phyloP scores from a whole-genome alignment of 1,140 invertebrate genomes.

The Halotydeus destructor region DNA sequence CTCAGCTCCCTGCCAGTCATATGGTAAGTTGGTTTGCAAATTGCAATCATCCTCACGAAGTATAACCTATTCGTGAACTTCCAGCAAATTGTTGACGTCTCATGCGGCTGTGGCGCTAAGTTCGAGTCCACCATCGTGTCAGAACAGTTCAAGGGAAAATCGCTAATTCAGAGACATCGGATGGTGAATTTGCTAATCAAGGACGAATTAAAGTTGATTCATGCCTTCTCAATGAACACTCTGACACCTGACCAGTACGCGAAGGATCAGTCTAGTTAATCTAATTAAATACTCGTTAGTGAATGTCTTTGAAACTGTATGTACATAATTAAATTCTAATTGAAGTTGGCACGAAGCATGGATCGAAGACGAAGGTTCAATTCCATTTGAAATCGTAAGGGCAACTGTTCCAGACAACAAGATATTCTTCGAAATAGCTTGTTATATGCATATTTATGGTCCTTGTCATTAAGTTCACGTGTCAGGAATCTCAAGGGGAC shows the following conservation, averaged over 20 bases:
- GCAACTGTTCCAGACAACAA: no score
- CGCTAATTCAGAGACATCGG: conserved; percentile 59
- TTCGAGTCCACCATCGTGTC: conserved; percentile 65
- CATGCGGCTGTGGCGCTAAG: conserved; percentile 76
- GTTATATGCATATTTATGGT: no score
- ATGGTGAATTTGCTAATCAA: conserved; percentile 58
- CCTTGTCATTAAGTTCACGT: no score
- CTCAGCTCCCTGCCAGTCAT: conserved; percentile 6
- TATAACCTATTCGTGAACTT: background rate
- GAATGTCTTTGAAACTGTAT: no score
- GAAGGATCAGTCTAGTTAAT: no score
- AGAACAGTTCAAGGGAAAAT: conserved; percentile 57
- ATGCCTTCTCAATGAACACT: conserved; percentile 79
- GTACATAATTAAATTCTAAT: no score
- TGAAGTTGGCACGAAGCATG: no score
- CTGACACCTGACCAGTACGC: conserved; percentile 52
- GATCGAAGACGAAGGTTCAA: no score
- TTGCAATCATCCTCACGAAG: background rate
- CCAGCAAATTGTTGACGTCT: conserved; percentile 50
- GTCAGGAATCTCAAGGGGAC: no score
- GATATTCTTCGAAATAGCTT: no score
- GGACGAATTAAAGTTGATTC: conserved; percentile 68
- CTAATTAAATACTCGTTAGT: no score
- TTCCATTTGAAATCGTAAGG: no score
- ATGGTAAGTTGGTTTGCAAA: conserved; percentile 5